These are phyloP conservation scores for Apotomis betuletana DNA, from an alignment of 2,888 invertebrate species.

Conservation along the genomic window DNA sequence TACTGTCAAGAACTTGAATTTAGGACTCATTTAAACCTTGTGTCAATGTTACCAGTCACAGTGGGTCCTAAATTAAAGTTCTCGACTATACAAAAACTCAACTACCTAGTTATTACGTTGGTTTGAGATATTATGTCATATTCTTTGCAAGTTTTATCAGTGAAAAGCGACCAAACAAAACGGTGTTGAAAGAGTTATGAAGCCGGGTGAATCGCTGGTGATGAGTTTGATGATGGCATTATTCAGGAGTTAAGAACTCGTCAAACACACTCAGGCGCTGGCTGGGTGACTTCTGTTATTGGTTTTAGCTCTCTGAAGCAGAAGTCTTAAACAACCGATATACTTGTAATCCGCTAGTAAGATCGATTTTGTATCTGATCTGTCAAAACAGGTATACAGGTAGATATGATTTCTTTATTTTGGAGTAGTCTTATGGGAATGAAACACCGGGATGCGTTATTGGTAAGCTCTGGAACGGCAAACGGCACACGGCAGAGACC, in stretches of 20 bases:
- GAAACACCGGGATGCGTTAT: background rate
- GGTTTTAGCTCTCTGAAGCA: background rate
- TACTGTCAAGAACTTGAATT: too few species aligned
- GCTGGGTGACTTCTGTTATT: background rate
- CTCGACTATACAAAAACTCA: too few species aligned
- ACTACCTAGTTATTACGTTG: background rate
- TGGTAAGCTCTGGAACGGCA: background rate
- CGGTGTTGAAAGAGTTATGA: slow-evolving; percentile 21
- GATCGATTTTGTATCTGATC: too few species aligned
- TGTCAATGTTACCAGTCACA: too few species aligned
- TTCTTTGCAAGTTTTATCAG: slow-evolving; percentile 18
- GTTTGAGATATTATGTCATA: background rate
- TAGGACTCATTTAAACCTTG: too few species aligned
- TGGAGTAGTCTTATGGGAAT: background rate
- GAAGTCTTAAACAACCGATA: background rate
- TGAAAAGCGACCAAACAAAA: background rate
- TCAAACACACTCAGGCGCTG: slow-evolving; percentile 13
- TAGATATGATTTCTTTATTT: too few species aligned
- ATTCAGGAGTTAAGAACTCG: slow-evolving; percentile 4
- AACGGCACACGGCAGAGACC: slow-evolving; percentile 9
- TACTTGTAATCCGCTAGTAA: background rate
- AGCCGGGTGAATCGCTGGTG: slow-evolving; percentile 15
- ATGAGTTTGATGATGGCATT: slow-evolving; percentile 15
- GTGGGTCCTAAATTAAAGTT: too few species aligned
- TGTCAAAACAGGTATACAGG: too few species aligned